Evolutionary conservation across 2,113 vertebrate genomes (phyloP).

Genomic region (Ictalurus furcatus): DNA sequence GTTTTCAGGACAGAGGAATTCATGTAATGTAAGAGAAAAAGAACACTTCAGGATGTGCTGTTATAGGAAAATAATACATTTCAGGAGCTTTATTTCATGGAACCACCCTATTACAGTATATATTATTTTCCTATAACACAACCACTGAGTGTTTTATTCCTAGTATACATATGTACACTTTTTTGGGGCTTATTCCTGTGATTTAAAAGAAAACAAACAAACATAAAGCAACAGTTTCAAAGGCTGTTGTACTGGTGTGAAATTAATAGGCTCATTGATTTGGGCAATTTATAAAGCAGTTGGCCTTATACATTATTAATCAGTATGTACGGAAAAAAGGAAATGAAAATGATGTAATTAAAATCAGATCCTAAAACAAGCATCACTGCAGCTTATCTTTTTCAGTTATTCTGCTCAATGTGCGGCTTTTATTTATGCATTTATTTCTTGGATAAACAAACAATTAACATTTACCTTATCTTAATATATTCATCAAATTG

Average conservation of each 20-base stretch:
- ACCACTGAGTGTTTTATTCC: not conserved
- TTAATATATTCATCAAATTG: conserved; percentile 2
- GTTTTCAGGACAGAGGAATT: not conserved
- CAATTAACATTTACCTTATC: conserved; percentile 10
- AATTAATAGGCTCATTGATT: not conserved
- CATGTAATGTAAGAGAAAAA: not conserved
- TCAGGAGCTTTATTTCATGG: not conserved
- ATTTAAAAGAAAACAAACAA: not conserved
- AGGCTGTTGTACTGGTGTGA: not conserved
- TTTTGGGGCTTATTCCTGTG: not conserved
- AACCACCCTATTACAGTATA: not conserved
- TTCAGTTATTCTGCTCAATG: not conserved
- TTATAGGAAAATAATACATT: not conserved
- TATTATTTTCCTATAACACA: not conserved
- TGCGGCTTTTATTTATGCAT: not conserved
- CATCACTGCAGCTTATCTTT: not conserved
- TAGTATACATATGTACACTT: not conserved
- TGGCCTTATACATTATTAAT: not conserved
- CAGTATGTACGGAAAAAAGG: not conserved
- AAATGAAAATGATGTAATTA: not conserved
- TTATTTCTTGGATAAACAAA: not conserved
- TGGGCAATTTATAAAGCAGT: not conserved
- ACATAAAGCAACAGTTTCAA: not conserved
- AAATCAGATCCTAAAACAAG: not conserved
- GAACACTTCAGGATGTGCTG: not conserved